Conservation (phyloP, 2,797 vertebrate genomes). For the Macroramphosus scolopax region DNA sequence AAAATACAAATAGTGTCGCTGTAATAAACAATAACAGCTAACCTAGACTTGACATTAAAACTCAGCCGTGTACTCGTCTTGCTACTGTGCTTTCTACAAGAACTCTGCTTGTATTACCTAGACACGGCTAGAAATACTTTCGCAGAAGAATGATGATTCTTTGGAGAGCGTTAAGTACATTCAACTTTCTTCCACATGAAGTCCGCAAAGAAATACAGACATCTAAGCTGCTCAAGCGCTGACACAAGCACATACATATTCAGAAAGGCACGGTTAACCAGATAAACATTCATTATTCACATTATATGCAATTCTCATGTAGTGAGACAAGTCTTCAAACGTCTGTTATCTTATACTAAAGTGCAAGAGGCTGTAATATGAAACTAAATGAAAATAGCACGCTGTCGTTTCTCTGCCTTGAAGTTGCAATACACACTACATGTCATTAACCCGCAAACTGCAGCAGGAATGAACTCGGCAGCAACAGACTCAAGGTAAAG, state of each 20-base stretch:
- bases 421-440: constrained; percentile 11
- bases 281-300: constrained; percentile 47
- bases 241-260: constrained; percentile 33
- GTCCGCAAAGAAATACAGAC: constrained; percentile 18
- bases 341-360: constrained; percentile 41
- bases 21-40: constrained; percentile 31
- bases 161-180: constrained; percentile 38
- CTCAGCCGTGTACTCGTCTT: constrained; percentile 5
- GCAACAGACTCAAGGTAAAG: constrained; percentile 22
- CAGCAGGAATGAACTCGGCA: constrained; percentile 39
- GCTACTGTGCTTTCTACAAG: constrained; percentile 10
- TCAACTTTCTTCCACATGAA: constrained; percentile 28
- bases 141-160: constrained; percentile 25
- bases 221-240: constrained; percentile 27
- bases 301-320: constrained; percentile 27
- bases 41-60: constrained; percentile 15
- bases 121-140: not conserved
- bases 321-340: constrained; percentile 16
- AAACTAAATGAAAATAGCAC: constrained; percentile 18
- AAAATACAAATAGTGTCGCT: constrained; percentile 8
- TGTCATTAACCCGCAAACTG: constrained; percentile 15
- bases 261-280: constrained; percentile 60
- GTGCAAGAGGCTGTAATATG: constrained; percentile 39
- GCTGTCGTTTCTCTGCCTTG: constrained; percentile 4
- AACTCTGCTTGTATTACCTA: not conserved